Evolutionary conservation across 2,888 invertebrate species (phyloP).

Genomic region (Xylocampa areola): DNA sequence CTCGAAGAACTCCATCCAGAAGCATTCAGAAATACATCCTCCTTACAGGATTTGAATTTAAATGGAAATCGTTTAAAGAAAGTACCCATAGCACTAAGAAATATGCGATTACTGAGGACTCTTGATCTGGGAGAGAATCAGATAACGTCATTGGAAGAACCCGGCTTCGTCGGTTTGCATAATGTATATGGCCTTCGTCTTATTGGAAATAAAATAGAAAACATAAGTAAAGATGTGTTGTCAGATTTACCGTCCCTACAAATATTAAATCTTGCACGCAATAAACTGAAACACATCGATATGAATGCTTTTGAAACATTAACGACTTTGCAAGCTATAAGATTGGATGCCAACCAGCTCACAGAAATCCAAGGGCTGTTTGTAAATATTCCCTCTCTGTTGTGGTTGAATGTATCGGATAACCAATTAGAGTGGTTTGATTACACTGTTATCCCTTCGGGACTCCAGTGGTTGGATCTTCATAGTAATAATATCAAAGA

Average conservation of each 20-base stretch:
- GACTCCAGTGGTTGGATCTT: conserved; percentile 96
- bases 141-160: conserved; percentile 94
- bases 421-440: conserved; percentile 97
- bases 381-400: conserved; percentile 94
- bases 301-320: conserved; percentile 95
- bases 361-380: conserved; percentile 95
- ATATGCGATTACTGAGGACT: conserved; percentile 95
- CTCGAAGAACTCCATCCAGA: conserved; percentile 95
- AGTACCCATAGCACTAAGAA: conserved; percentile 94
- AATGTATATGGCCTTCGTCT: conserved; percentile 96
- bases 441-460: conserved; percentile 94
- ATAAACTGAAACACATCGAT: conserved; percentile 94
- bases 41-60: conserved; percentile 96
- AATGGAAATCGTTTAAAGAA: conserved; percentile 95
- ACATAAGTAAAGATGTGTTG: conserved; percentile 94
- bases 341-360: conserved; percentile 95
- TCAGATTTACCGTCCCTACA: conserved; percentile 94
- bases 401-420: conserved; percentile 97
- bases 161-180: conserved; percentile 95
- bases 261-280: conserved; percentile 96
- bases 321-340: conserved; percentile 94
- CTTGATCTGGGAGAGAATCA: conserved; percentile 97
- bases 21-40: conserved; percentile 97
- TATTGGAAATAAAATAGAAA: conserved; percentile 96
- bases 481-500: conserved; percentile 96